Evolutionary conservation across 2,888 invertebrate genomes (phyloP), one percentile per base, ranked within the genome.

Genomic region (Drosophila monieri): DNA sequence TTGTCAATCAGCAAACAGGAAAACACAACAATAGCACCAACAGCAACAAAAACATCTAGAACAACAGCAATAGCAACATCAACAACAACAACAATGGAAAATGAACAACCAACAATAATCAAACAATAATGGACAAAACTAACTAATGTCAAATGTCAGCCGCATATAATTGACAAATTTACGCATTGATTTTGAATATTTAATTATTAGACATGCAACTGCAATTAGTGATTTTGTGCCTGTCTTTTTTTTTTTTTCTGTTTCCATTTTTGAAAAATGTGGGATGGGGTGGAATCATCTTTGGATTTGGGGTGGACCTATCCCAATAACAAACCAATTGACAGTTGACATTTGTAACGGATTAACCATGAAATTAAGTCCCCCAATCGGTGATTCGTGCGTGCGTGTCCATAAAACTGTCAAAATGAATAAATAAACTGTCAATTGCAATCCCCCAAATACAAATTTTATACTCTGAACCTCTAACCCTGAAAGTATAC

Each of bases 271-370:
- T 18, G 18, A 18, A 1, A 18, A 18, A 18, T 18, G 5, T 23
- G 21, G 21, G 21, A 23, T 23, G 25, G 30, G 25, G 5, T 21
- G 27, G 32, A 25, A 6, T 27, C 1, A 6, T 43, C 12, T 15
- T 21, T 21, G 43, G 18, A 21, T 18, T 15, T 15, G 41, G 9
- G 6, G 10, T 3, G 27, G 9, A 9, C 27, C 27, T 27, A 27
- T 27, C 9, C 27, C 41, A 41, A 43, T 21, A 21, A 10, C 32
- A 30, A 52, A 21, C 54, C 73, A 74, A 79, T 77, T 78, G 80
- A 83, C 78, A 81, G 68, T 57, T 78, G 78, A 78, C 78, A 84
- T 69, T 81, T 76, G 84, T 73, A 78, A 57, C 75, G 64, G 80
- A 77, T 80, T 80, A 81, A 73, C 68, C 76, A 74, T 73, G 73